A percentile compares a stretch with the other conserved stretches of the same genome.
Conservation (phyloP, 1,140 invertebrate genomes). For the Diabrotica undecimpunctata region DNA sequence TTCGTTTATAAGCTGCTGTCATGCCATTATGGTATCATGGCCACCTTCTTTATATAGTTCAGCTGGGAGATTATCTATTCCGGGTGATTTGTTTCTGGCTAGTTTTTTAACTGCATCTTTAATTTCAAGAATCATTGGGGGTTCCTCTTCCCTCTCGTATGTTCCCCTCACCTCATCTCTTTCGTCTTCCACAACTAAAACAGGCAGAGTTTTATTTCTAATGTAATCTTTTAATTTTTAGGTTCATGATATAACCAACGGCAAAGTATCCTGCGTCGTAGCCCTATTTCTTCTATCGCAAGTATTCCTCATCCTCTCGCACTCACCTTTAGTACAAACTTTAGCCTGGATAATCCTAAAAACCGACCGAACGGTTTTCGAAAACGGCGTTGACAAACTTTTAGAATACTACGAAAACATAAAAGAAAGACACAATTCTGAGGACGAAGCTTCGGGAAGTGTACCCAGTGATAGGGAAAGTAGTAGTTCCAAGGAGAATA, state of each 20-base stretch:
- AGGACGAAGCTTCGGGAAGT: constrained; percentile 37
- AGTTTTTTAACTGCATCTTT: no score
- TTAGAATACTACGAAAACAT: constrained; percentile 47
- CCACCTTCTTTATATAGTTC: no score
- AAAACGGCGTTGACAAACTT: constrained; percentile 57
- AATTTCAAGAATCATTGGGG: no score
- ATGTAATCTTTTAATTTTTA: not conserved
- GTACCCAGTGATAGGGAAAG: constrained; percentile 29
- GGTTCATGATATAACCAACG: constrained; percentile 31
- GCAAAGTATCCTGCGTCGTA: constrained; percentile 75
- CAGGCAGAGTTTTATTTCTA: no score
- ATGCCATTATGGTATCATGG: no score
- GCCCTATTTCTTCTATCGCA: constrained; percentile 89
- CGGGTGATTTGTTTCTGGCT: no score
- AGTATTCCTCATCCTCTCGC: constrained; percentile 93
- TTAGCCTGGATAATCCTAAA: constrained; percentile 86
- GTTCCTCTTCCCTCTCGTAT: no score
- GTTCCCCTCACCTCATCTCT: no score
- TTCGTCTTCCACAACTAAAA: no score
- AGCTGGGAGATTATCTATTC: no score
- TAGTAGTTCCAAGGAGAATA: constrained; percentile 37
- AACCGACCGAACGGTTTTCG: constrained; percentile 67
- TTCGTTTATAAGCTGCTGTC: no score
- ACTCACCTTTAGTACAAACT: constrained; percentile 82
- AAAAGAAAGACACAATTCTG: constrained; percentile 26